phyloP scores from a whole-genome alignment of 2,113 vertebrate species.

The Engystomops pustulosus region DNA sequence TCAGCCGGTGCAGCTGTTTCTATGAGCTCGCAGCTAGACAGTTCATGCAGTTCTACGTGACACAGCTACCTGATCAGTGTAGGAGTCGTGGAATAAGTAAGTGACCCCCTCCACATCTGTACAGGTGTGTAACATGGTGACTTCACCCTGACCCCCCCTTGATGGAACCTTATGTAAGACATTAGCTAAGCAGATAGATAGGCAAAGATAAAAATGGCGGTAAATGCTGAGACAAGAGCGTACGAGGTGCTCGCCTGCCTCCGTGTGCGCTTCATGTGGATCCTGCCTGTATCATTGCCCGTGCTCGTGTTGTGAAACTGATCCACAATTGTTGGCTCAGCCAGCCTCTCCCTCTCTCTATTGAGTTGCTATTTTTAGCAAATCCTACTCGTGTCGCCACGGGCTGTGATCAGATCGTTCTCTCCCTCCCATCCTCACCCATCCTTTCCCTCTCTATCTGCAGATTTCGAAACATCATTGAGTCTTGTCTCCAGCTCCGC shows the following conservation, averaged over 20 bases:
- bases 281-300: background rate
- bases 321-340: constrained; percentile 56
- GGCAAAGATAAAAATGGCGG: constrained; percentile 7
- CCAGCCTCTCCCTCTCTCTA: constrained; percentile 55
- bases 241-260: background rate
- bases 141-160: background rate
- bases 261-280: background rate
- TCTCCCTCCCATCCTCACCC: constrained; percentile 43
- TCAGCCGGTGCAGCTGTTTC: background rate
- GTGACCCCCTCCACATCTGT: background rate
- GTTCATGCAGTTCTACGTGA: background rate
- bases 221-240: background rate
- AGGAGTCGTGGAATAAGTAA: background rate
- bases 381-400: constrained; percentile 66
- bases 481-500: constrained; percentile 45
- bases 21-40: background rate
- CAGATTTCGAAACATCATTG: constrained; percentile 55
- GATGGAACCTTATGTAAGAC: background rate
- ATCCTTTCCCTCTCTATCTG: constrained; percentile 40
- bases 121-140: background rate
- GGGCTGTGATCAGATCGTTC: constrained; percentile 63
- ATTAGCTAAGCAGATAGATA: background rate
- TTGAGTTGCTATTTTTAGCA: constrained; percentile 67
- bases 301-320: constrained; percentile 49
- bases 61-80: background rate